Conservation (phyloP, 2,888 invertebrate genomes). For the Phyllotreta cruciferae region DNA sequence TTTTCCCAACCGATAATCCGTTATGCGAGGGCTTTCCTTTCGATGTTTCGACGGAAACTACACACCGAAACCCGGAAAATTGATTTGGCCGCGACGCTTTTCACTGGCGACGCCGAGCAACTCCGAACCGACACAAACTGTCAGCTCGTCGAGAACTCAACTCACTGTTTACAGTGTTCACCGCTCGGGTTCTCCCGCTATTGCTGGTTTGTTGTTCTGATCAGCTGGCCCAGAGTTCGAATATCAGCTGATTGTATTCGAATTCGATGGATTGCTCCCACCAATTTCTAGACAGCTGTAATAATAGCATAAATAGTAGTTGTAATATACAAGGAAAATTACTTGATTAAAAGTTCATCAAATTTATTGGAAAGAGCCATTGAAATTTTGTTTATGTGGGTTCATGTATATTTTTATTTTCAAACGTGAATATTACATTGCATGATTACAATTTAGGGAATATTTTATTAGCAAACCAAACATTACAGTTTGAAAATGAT, state of each 20-base stretch:
- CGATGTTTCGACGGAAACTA: constrained; percentile 17
- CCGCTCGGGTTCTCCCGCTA: constrained; percentile 22
- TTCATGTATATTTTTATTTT: too few relatives aligned
- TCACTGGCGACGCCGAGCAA: constrained; percentile 14
- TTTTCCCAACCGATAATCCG: constrained; percentile 20
- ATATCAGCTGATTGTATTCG: constrained; percentile 43
- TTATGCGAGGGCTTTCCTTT: constrained; percentile 1
- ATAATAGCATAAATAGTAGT: not conserved
- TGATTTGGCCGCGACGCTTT: constrained; percentile 8
- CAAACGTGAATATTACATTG: too few relatives aligned
- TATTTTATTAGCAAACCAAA: too few relatives aligned
- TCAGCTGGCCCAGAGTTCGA: constrained; percentile 49
- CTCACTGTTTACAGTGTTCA: too few relatives aligned
- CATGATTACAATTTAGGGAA: too few relatives aligned
- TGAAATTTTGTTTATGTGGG: too few relatives aligned
- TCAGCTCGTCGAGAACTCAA: constrained; percentile 35
- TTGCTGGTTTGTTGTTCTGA: constrained; percentile 51
- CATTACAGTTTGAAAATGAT: too few relatives aligned
- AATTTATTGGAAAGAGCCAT: too few relatives aligned
- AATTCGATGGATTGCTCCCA: constrained; percentile 29
- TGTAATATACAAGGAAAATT: too few relatives aligned
- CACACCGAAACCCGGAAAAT: constrained; percentile 6
- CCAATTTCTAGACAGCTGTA: constrained; percentile 1
- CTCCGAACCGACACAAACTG: constrained; percentile 25
- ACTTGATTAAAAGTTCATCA: too few relatives aligned